Evolutionary conservation across 2,888 invertebrate species (phyloP), one percentile per base, ranked within the genome.

Genomic region (Bruchidius siliquastri): DNA sequence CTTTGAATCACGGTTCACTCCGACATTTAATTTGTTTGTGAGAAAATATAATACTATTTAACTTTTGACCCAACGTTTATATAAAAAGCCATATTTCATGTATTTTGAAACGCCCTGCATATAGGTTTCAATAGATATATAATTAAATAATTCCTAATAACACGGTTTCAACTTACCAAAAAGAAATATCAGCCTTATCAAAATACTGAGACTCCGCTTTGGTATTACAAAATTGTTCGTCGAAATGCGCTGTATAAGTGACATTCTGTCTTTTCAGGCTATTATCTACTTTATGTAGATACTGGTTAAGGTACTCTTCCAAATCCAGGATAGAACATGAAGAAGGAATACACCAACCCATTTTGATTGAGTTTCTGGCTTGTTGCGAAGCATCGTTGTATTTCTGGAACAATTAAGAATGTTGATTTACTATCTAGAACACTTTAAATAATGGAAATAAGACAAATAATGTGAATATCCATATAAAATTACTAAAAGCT

Each of bases 311-410:
- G 21, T 81, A 82, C 22, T 75, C 74, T 77, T 84, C 81, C 68
- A 86, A 76, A 77, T 86, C 85, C 21, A 78, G 72, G 0, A 78
- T 71, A 2, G 83, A 78, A 76, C 86, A 86, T 2, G 86, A 84
- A 10, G 85, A 83, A 21, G 86, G 86, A 26, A 85, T 76, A 72
- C 86, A 86, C 84, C 86, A 84, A 20, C 84, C 86, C 69, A 85
- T 73, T 72, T 84, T 80, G 2, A 83, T 79, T 0, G 80, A 77
- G 76, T 86, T 82, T 77, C 86, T 77, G 0, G 82, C 77, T 77
- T 84, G 82, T 74, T 85, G 82, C 0, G 85, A 84, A 70, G 78
- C 78, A 76, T 86, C 86, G 67, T 80, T 72, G 20, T 80, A 82
- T 78, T 79, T 80, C 84, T 84, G 75, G 69, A 82, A 80, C 71